Evolutionary conservation across 2,113 vertebrate genomes (phyloP).

Genomic region (Spheniscus mendiculus): DNA sequence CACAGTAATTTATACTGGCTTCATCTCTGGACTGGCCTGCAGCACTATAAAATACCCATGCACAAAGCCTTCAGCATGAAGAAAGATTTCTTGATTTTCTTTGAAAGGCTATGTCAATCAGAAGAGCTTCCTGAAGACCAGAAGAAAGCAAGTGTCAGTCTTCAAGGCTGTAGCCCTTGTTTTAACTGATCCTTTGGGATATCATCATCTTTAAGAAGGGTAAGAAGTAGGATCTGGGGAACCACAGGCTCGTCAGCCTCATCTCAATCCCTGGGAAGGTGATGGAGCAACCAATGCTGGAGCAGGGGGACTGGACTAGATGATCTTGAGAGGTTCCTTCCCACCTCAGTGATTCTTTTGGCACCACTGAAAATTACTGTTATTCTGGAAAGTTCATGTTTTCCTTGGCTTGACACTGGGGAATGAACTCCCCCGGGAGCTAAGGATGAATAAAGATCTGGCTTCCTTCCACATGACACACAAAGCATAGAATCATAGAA

Average conservation of each 20-base stretch:
- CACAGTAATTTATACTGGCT: background rate
- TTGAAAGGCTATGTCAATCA: background rate
- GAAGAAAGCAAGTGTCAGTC: background rate
- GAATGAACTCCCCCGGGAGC: background rate
- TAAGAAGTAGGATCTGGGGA: background rate
- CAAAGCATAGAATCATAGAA: too few relatives aligned
- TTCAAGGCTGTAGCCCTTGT: background rate
- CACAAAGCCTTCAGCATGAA: background rate
- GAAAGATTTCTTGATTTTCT: background rate
- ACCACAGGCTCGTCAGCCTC: background rate
- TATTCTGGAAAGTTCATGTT: background rate
- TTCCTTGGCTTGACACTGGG: background rate
- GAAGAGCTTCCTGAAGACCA: background rate
- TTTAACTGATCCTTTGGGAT: background rate
- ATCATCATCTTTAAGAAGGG: background rate
- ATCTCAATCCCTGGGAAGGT: background rate
- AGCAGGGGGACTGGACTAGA: background rate
- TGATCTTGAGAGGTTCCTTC: background rate
- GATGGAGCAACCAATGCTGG: background rate
- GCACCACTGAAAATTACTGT: background rate
- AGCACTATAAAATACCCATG: background rate
- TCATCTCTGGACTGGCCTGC: background rate
- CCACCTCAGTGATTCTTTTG: background rate
- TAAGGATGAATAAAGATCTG: background rate
- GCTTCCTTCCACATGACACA: background rate